Percentiles rank a stretch among this genome's conserved stretches.
Evolutionary conservation across 1,140 invertebrate species (phyloP).

Genomic region (Hycleus phaleratus): DNA sequence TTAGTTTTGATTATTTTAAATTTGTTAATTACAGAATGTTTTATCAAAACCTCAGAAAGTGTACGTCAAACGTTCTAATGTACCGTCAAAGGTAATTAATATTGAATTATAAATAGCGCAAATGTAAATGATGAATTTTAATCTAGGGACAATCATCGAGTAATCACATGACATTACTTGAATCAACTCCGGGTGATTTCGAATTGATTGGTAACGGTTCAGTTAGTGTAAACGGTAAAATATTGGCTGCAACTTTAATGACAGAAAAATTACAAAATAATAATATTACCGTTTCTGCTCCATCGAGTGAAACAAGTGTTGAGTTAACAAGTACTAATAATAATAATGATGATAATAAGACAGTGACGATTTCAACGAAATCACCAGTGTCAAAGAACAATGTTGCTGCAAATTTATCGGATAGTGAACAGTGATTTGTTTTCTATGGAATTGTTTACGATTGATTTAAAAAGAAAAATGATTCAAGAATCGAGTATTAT

Average conservation of each 20-base stretch:
- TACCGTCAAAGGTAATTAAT: constrained; percentile 6
- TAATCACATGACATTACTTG: constrained; percentile 30
- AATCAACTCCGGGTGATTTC: constrained; percentile 32
- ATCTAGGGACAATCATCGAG: constrained; percentile 7
- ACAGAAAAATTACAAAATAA: constrained; percentile 19
- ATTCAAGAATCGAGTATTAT: too few relatives aligned
- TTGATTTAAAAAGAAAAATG: too few relatives aligned
- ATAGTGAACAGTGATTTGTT: constrained; percentile 3
- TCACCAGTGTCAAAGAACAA: constrained; percentile 2
- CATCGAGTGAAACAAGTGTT: constrained; percentile 6
- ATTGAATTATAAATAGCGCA: background rate
- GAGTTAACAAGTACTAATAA: constrained; percentile 4
- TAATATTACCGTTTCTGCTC: constrained; percentile 19
- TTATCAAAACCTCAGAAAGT: constrained; percentile 9
- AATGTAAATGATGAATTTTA: background rate
- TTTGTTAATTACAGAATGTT: constrained; percentile 1
- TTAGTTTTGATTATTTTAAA: background rate
- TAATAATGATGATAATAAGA: too few relatives aligned
- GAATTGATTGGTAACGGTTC: constrained; percentile 29
- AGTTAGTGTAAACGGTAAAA: constrained; percentile 22
- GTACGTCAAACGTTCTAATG: constrained; percentile 1
- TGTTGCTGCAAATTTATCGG: constrained; percentile 1
- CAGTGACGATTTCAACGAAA: too few relatives aligned
- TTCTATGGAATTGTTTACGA: too few relatives aligned
- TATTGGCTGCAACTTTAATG: constrained; percentile 14